These are phyloP conservation scores for Aethes cnicana DNA, from an alignment of 2,888 invertebrate species.

Conservation along the genomic window DNA sequence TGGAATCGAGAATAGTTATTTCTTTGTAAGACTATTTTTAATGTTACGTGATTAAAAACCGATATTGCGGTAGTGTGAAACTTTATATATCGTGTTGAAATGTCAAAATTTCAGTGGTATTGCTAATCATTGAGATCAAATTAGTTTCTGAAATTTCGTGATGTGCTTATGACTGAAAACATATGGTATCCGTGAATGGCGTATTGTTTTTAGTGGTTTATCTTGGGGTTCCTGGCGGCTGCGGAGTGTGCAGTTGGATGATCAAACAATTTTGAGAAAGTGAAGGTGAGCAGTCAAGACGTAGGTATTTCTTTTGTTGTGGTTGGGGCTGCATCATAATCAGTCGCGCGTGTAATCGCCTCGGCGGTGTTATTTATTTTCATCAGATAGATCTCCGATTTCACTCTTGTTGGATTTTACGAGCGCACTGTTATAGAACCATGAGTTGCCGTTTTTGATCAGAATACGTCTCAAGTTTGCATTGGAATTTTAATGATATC, in stretches of 20 bases:
- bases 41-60: background rate
- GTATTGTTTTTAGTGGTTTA: conserved; percentile 16
- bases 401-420: conserved; percentile 36
- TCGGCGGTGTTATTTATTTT: conserved; percentile 32
- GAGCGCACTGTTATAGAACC: background rate
- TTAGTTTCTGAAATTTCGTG: conserved; percentile 57
- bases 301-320: conserved; percentile 60
- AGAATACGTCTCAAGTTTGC: background rate
- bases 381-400: conserved; percentile 29
- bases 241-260: conserved; percentile 52
- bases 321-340: conserved; percentile 34
- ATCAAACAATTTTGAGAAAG: conserved; percentile 61
- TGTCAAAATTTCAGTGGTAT: conserved; percentile 77
- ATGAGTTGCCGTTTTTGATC: conserved; percentile 11
- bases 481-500: conserved; percentile 5
- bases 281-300: conserved; percentile 54
- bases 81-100: conserved; percentile 63
- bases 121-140: conserved; percentile 67
- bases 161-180: conserved; percentile 51
- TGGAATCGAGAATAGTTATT: conserved; percentile 6
- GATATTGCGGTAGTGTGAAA: conserved; percentile 30
- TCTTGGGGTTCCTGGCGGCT: conserved; percentile 4
- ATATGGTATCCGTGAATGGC: conserved; percentile 44
- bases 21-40: conserved; percentile 1
- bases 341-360: conserved; percentile 37